Evolutionary conservation across 1,140 invertebrate genomes (phyloP), one percentile per base, ranked within the genome.

Genomic region (Danaus plexippus): DNA sequence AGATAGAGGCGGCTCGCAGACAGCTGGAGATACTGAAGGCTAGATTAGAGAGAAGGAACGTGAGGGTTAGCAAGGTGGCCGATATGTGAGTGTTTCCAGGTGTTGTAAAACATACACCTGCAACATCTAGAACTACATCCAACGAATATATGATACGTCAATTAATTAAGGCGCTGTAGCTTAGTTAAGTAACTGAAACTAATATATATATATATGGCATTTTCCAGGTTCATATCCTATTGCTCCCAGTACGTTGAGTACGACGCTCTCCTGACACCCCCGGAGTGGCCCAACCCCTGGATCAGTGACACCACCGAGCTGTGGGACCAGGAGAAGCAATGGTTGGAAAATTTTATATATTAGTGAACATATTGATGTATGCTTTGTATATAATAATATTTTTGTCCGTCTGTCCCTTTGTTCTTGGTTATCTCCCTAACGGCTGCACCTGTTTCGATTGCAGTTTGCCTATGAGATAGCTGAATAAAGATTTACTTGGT

Each of bases 191-290:
- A n/a, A n/a, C n/a, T n/a, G n/a, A n/a, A n/a, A n/a, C n/a, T 15
- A 15, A 3, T 32, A 32, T 32, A 32, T 32, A 32, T 32, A 6
- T 32, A 32, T 32, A 8, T 52, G 3, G 9, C n/a, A n/a, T 52
- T 1, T 63, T 87, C 13, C 82, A 97, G 95, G 77, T 93, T 95
- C 81, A 93, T 98, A 70, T 92, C 92, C 54, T 99, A 98, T 88
- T 98, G 93, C 87, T 97, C 99, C 77, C 97, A 99, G 87, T 98
- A 99, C 87, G 90, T 92, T 57, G 97, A 99, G 81, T 99, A 98
- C 83, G 97, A 98, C 88, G 92, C 95, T 47, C 96, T 97, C 87
- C 92, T 98, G 61, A 95, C 94, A 5, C 90, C 93, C 40, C 93
- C 95, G 1, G 96, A 98, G 83, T 94, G 96, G 71, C 92, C 95